phyloP scores from a whole-genome alignment of 2,797 vertebrate genomes.

The Naso thynnoides region DNA sequence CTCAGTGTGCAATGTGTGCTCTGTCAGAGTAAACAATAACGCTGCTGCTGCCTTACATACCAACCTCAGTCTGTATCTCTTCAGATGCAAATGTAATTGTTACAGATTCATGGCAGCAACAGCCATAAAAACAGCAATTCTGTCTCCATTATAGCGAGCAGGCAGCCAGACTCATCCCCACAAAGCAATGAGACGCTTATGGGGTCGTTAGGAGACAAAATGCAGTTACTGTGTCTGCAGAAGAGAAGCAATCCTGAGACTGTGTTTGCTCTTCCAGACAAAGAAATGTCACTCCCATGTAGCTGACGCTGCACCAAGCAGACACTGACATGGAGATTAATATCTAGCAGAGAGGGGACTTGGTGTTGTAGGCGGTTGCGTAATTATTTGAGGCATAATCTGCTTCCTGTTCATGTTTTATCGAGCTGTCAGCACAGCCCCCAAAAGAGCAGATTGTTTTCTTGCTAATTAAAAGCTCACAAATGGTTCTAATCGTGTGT shows the following conservation, averaged over 20 bases:
- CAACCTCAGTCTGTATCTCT: slow-evolving; percentile 35
- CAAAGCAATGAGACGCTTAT: slow-evolving; percentile 41
- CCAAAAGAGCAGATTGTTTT: slow-evolving; percentile 13
- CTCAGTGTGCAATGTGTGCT: slow-evolving; percentile 40
- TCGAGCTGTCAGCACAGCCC: slow-evolving; percentile 26
- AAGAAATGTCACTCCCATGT: slow-evolving; percentile 53
- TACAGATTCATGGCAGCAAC: slow-evolving; percentile 51
- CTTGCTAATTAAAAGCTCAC: neutral
- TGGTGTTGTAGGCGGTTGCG: slow-evolving; percentile 62
- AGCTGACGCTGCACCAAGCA: slow-evolving; percentile 66
- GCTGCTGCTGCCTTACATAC: slow-evolving; percentile 43
- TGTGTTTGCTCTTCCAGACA: slow-evolving; percentile 60
- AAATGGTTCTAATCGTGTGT: slow-evolving; percentile 16
- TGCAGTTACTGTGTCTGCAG: slow-evolving; percentile 63
- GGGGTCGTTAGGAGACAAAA: slow-evolving; percentile 51
- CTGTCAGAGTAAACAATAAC: slow-evolving; percentile 50
- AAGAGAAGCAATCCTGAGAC: slow-evolving; percentile 46
- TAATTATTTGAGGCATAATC: slow-evolving; percentile 69
- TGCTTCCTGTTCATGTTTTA: slow-evolving; percentile 66
- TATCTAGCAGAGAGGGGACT: slow-evolving; percentile 41
- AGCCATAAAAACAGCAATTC: slow-evolving; percentile 50
- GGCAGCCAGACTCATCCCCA: slow-evolving; percentile 50
- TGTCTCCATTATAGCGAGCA: slow-evolving; percentile 38
- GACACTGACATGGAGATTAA: slow-evolving; percentile 52
- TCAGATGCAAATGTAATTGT: slow-evolving; percentile 62